Conservation (phyloP, 2,797 vertebrate genomes). For the Mus minutoides region DNA sequence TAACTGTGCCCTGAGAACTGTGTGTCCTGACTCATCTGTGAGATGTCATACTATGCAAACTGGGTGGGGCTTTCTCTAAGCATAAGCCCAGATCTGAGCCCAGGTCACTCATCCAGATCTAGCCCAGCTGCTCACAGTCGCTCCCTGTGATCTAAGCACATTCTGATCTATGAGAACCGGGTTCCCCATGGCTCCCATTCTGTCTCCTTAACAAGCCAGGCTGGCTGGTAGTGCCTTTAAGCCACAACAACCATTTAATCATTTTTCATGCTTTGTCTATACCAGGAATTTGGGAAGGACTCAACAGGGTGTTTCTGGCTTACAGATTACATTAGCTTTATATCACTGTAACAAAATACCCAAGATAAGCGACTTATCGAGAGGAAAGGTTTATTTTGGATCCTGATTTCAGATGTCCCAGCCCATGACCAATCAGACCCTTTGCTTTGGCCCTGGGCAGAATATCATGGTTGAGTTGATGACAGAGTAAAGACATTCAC, state of each 20-base stretch:
- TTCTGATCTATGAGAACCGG: neutral
- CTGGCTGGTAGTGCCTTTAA: neutral
- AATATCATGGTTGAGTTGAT: neutral
- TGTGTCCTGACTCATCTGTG: neutral
- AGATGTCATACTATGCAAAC: neutral
- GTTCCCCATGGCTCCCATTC: neutral
- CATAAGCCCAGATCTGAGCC: neutral
- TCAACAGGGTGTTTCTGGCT: neutral
- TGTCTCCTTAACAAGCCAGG: neutral
- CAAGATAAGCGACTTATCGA: neutral
- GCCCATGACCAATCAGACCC: neutral
- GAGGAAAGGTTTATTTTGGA: neutral
- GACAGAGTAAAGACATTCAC: neutral
- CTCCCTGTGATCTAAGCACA: neutral
- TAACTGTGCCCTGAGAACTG: neutral
- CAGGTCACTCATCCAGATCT: neutral
- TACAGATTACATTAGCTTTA: neutral
- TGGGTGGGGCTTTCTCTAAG: neutral
- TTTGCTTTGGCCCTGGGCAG: neutral
- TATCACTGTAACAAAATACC: neutral
- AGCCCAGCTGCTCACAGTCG: neutral
- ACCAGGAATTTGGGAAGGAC: neutral
- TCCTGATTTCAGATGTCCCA: neutral
- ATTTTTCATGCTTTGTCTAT: slow-evolving; percentile 3
- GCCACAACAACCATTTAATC: neutral